Evolutionary conservation across 92 coral and sea anemone species (phyloP), one percentile per base, ranked within the genome.

Genomic region (Plumapathes pennacea): DNA sequence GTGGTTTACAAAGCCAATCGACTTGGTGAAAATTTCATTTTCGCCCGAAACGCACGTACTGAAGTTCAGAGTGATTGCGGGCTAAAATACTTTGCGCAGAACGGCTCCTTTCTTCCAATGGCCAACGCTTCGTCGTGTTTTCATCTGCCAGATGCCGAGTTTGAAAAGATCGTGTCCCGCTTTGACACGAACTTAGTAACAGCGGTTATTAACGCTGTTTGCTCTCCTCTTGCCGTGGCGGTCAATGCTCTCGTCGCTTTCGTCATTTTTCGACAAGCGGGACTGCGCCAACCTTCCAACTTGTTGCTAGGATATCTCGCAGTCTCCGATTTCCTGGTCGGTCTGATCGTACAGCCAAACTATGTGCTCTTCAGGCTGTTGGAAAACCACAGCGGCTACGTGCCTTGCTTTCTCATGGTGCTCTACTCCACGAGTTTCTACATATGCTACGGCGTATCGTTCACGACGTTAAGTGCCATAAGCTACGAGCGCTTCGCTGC

Each of bases 361-460:
- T 85, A 81, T 63, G 69, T 75, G 32, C 70, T 60, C 26, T 85
- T 58, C 50, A 62, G 95, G 20, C 47, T 85, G 10, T 20, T 51
- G 4, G 95, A 85, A 58, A 75, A 85, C 42, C 19, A 49, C 17
- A 32, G 21, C 12, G 38, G 58, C 4, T 60, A 69, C 27, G 95
- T 85, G 4, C 86, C 88, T 10, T 85, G 95, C 48, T 15, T 53
- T 11, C 23, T 85, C 10, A 52, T 88, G 46, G 54, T 85, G 54
- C 32, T 76, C 10, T 85, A 85, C 57, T 81, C 88, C 3, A 82
- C 76, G 5, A 73, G 81, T 1, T 85, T 85, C 27, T 85, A 64
- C 40, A 66, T 75, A 4, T 85, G 95, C 11, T 85, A 85, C 18
- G 94, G 89, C 2, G 80, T 89, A n/a, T 89, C 97, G 19, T 85